These are phyloP conservation scores for Lysiphlebus fabarum DNA, from an alignment of 1,140 invertebrate genomes.

Conservation along the genomic window DNA sequence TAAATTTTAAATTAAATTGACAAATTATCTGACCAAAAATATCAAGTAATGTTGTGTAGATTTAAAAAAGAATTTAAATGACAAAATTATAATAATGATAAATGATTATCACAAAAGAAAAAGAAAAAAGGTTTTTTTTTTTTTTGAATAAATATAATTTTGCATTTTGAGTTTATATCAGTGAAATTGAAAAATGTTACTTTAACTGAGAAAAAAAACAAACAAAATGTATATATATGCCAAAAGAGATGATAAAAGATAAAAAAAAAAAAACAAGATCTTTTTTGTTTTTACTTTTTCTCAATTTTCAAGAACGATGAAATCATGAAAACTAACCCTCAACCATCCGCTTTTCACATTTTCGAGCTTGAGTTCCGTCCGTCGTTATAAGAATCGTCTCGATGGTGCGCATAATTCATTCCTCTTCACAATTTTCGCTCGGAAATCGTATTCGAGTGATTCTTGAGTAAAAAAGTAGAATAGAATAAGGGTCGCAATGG, in stretches of 20 bases:
- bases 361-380: slow-evolving; percentile 14
- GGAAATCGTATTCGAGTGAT: slow-evolving; percentile 47
- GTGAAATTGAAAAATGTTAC: slow-evolving; percentile 29
- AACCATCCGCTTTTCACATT: background rate
- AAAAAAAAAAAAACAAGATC: no score
- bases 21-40: no score
- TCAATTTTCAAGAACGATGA: background rate
- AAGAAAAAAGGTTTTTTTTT: no score
- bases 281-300: no score
- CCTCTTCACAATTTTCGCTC: slow-evolving; percentile 30
- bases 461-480: slow-evolving; percentile 31
- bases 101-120: no score
- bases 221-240: no score
- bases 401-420: slow-evolving; percentile 30
- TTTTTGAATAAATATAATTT: no score
- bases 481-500: slow-evolving; percentile 5
- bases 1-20: no score
- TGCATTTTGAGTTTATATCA: background rate
- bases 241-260: no score
- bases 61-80: no score
- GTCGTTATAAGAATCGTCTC: slow-evolving; percentile 25
- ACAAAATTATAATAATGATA: no score
- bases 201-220: slow-evolving; percentile 4
- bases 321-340: background rate
- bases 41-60: no score